A percentile compares a stretch with the other conserved stretches of the same genome.
Evolutionary conservation across 2,797 vertebrate species (phyloP).

Genomic region (Paratrypauchen microcephalus): DNA sequence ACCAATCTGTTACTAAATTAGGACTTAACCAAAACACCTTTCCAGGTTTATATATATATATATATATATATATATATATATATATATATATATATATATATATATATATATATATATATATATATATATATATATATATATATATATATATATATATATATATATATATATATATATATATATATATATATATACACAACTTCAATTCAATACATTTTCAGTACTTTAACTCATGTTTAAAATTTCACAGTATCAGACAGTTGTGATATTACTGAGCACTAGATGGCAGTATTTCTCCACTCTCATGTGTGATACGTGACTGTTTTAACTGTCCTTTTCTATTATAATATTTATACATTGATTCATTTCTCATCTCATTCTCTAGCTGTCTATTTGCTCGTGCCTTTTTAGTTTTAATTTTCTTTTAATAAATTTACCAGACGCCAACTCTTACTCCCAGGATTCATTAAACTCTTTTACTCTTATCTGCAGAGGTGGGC

Average conservation of each 20-base stretch:
- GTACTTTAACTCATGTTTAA: too few species aligned
- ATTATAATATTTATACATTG: neutral
- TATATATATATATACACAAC: too few species aligned
- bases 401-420: neutral
- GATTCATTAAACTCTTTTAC: neutral
- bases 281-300: conserved; percentile 11
- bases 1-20: too few species aligned
- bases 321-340: neutral
- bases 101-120: too few species aligned
- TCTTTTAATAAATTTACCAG: conserved; percentile 5
- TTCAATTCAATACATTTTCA: too few species aligned
- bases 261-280: neutral
- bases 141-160: too few species aligned
- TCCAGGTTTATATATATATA: too few species aligned
- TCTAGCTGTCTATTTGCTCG: neutral
- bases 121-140: too few species aligned
- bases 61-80: too few species aligned
- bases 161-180: too few species aligned
- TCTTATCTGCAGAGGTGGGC: neutral
- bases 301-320: neutral
- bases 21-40: too few species aligned
- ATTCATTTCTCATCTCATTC: neutral
- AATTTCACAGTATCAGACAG: neutral
- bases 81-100: too few species aligned
- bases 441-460: neutral